phyloP scores from a whole-genome alignment of 2,888 invertebrate genomes.

The Dione juno region DNA sequence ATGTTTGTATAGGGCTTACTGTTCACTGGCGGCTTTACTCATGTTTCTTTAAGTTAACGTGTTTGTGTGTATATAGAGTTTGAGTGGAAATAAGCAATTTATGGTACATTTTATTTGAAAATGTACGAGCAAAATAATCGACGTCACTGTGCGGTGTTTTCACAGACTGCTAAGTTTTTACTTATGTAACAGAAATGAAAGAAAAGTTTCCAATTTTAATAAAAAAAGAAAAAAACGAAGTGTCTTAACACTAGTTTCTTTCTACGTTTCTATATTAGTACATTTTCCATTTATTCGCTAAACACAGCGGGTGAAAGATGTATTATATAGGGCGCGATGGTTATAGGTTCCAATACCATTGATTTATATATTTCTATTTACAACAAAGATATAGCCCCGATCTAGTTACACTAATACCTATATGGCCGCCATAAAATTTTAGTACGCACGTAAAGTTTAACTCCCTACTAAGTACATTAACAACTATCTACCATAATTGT shows the following conservation, averaged over 20 bases:
- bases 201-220: too few species aligned
- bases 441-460: conserved; percentile 16
- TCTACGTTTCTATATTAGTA: too few species aligned
- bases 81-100: not conserved
- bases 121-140: too few species aligned
- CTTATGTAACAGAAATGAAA: too few species aligned
- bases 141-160: too few species aligned
- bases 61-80: not conserved
- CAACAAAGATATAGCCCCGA: not conserved
- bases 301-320: too few species aligned
- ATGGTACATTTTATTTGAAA: not conserved
- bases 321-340: not conserved
- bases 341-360: not conserved
- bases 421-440: conserved; percentile 5
- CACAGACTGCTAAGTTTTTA: too few species aligned
- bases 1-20: conserved; percentile 16
- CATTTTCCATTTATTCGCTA: too few species aligned
- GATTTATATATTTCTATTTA: not conserved
- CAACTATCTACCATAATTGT: conserved; percentile 25
- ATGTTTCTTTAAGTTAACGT: conserved; percentile 21
- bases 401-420: not conserved
- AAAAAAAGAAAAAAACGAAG: too few species aligned
- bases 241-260: too few species aligned
- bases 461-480: conserved; percentile 8
- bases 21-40: conserved; percentile 12